Conservation (phyloP, 2,888 invertebrate species). For the Yponomeuta sedellus region DNA sequence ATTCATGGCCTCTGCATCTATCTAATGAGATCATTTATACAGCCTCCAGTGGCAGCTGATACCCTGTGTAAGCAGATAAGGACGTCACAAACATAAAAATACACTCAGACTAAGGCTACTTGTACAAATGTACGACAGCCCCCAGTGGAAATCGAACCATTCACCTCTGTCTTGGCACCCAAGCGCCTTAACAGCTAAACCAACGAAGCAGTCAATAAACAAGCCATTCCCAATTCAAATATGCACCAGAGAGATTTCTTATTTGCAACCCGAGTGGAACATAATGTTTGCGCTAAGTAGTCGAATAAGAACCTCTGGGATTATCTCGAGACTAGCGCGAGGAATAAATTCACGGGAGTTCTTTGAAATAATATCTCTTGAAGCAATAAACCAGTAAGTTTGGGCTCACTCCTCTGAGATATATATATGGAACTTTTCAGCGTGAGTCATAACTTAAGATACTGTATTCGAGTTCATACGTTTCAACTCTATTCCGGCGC, state of each 20-base stretch:
- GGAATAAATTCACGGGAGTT: constrained; percentile 64
- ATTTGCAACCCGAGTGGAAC: constrained; percentile 37
- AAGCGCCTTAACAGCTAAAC: too few species aligned
- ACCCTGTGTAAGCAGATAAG: too few species aligned
- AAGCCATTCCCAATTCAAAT: constrained; percentile 29
- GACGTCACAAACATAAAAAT: too few species aligned
- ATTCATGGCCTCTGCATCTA: too few species aligned
- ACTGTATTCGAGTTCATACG: not conserved
- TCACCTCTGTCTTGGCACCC: too few species aligned
- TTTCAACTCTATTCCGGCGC: not conserved
- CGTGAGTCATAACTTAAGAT: constrained; percentile 43
- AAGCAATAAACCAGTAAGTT: constrained; percentile 72
- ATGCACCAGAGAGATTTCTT: constrained; percentile 39
- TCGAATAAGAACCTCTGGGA: constrained; percentile 63
- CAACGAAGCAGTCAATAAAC: too few species aligned
- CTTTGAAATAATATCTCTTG: constrained; percentile 71
- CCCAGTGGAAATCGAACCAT: too few species aligned
- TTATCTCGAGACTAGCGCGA: constrained; percentile 57
- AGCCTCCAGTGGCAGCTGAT: too few species aligned
- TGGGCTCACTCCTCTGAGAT: constrained; percentile 61
- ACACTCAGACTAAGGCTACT: too few species aligned
- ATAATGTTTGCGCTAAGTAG: constrained; percentile 59
- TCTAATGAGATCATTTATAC: too few species aligned
- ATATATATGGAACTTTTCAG: constrained; percentile 65
- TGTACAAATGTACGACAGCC: too few species aligned